Evolutionary conservation across 2,888 invertebrate species (phyloP), one percentile per base, ranked within the genome.

Genomic region (Polymixis flavicincta): DNA sequence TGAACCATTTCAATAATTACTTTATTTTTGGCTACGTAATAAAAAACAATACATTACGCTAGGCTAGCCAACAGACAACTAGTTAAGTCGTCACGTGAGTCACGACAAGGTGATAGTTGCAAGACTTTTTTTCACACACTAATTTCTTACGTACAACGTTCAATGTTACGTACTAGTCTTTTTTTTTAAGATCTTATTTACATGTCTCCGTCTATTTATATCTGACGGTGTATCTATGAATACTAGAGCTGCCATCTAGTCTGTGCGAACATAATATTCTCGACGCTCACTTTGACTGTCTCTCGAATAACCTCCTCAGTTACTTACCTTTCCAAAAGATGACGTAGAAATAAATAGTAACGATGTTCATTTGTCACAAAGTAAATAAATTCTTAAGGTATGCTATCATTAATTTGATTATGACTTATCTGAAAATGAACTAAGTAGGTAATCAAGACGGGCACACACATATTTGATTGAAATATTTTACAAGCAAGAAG

Each of bases 221-320:
- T n/a, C 32, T 66, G 37, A 25, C 0, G 6, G 11, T 22, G 6
- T 19, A 52, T 32, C 17, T 25, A 1, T 59, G 25, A 42, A 32
- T 11, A 64, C 72, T 61, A 45, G 77, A 60, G 77, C 67, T 82
- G 82, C 82, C 82, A 82, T 76, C 82, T 83, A 73, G 69, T 67
- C 3, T 19, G 6, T 52, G 22, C 13, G 9, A 55, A 28, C 32
- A 52, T 42, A 84, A 65, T 80, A 57, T 50, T 71, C 5, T 19
- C 25, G 59, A 54, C 19, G 28, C 25, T 28, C 63, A 3, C n/a
- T 37, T n/a, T 28, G 22, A 6, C 37, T 55, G 22, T 52, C 6
- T 13, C 11, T 59, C n/a, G 13, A 4, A 14, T 57, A 13, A 65
- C n/a, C n/a, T n/a, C 7, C 22, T 6, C 54, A 63, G 42, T 70